phyloP scores from a whole-genome alignment of 2,888 invertebrate species.

The Hypomecis atomaria region DNA sequence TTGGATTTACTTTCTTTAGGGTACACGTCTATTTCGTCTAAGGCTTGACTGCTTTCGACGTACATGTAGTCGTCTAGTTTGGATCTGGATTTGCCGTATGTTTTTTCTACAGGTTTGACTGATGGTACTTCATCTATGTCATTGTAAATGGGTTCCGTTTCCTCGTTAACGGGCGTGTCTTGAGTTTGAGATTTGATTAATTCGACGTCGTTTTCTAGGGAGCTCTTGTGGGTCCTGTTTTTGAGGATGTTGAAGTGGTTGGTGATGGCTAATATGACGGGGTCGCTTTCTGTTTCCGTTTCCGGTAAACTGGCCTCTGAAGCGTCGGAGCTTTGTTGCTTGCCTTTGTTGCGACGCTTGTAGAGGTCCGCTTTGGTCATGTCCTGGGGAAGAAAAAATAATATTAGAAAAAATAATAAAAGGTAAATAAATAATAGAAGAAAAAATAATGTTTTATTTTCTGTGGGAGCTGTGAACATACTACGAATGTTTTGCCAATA shows the following conservation, averaged over 20 bases:
- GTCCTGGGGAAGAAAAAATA: slow-evolving; percentile 58
- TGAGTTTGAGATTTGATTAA: slow-evolving; percentile 72
- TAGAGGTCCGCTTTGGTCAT: slow-evolving; percentile 81
- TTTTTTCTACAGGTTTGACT: slow-evolving; percentile 75
- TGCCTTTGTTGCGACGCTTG: slow-evolving; percentile 77
- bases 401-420: too few relatives aligned
- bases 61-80: slow-evolving; percentile 77
- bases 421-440: too few relatives aligned
- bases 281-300: slow-evolving; percentile 50
- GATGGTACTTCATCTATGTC: slow-evolving; percentile 68
- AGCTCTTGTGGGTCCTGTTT: slow-evolving; percentile 68
- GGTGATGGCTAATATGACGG: slow-evolving; percentile 65
- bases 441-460: too few relatives aligned
- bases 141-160: slow-evolving; percentile 55
- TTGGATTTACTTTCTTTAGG: slow-evolving; percentile 63
- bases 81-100: slow-evolving; percentile 71
- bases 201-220: slow-evolving; percentile 76
- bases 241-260: slow-evolving; percentile 52
- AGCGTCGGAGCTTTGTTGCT: slow-evolving; percentile 59
- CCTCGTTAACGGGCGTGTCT: slow-evolving; percentile 65
- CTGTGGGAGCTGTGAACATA: too few relatives aligned
- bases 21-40: slow-evolving; percentile 71
- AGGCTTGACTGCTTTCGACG: slow-evolving; percentile 70
- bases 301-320: slow-evolving; percentile 61
- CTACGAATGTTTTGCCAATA: too few relatives aligned